Base-by-base conservation (phyloP, 2,888 invertebrate genomes). In the Danaus chrysippus region DNA sequence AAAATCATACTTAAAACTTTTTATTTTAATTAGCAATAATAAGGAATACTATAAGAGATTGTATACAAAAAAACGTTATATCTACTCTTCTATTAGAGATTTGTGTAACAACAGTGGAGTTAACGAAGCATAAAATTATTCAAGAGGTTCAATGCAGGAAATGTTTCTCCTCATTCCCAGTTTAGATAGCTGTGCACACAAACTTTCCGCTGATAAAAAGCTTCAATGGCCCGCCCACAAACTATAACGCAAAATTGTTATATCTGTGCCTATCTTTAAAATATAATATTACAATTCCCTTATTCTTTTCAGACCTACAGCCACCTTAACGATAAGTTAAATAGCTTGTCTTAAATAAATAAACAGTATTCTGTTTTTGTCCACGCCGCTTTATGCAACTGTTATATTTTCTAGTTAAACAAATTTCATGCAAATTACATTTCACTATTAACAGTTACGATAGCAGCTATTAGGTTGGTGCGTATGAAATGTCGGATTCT, bases 81-180 rank as follows among this genome's bases (percentile, higher is more conserved):
- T 71, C 71, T 70, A 70, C 70, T 75, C 74, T 76, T 75, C 73
- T 78, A 82, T 83, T 81, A 81, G 71, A 71, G 78, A 77, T 78
- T 82, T 82, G 82, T 82, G 70, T 43, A 49, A 49, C 75, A 74
- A 87, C 83, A 87, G 87, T 84, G 73, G 81, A 80, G 74, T 81
- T 83, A 89, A 88, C 86, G 86, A 86, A 85, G 83, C 83, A 77
- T 81, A 82, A 87, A 88, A 87, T 89, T 85, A 87, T 86, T 83
- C 83, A 78, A 75, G 76, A 76, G 77, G 76, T 78, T 79, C 74
- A 75, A 72, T 83, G 81, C 80, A 81, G 83, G 77, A 81, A 87
- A 86, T 80, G 81, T 82, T 80, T 79, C 77, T 79, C 82, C 81
- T 76, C 76, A 71, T 75, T 72, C 81, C 77, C 75, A 75, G 77